Percentiles rank a stretch among this genome's conserved stretches.
These are phyloP conservation scores for Suricata suricatta DNA, from an alignment of 2,113 vertebrate genomes.

Conservation along the genomic window DNA sequence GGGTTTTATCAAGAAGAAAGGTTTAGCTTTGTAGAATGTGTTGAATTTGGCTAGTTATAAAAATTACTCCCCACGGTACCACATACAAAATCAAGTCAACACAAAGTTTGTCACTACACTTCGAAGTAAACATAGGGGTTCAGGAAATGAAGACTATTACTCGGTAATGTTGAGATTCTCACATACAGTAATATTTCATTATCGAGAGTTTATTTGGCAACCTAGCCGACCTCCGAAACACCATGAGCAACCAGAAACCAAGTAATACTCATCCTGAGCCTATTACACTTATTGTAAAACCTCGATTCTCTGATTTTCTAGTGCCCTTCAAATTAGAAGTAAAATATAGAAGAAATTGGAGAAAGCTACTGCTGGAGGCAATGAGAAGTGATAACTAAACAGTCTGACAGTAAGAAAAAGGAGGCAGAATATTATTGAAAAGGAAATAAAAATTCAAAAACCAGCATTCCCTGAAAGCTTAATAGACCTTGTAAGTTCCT, in stretches of 20 bases:
- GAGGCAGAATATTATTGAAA: background rate
- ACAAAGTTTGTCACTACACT: background rate
- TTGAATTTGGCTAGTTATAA: background rate
- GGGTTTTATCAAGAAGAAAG: constrained; percentile 29
- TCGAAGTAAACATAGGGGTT: background rate
- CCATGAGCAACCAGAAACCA: background rate
- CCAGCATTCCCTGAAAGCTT: background rate
- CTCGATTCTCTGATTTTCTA: background rate
- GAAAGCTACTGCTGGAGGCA: background rate
- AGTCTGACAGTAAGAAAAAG: background rate
- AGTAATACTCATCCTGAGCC: background rate
- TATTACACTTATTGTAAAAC: background rate
- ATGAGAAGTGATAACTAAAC: background rate
- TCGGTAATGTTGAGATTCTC: background rate
- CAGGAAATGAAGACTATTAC: background rate
- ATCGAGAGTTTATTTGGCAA: background rate
- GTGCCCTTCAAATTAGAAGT: background rate
- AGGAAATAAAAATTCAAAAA: background rate
- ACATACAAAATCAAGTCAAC: background rate
- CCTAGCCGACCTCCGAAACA: background rate
- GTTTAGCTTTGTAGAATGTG: background rate
- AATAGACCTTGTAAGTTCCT: background rate
- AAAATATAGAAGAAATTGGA: background rate
- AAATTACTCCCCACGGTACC: background rate
- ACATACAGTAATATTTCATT: background rate